Evolutionary conservation across 1,140 invertebrate genomes (phyloP).

Genomic region (Drepana arcuata): DNA sequence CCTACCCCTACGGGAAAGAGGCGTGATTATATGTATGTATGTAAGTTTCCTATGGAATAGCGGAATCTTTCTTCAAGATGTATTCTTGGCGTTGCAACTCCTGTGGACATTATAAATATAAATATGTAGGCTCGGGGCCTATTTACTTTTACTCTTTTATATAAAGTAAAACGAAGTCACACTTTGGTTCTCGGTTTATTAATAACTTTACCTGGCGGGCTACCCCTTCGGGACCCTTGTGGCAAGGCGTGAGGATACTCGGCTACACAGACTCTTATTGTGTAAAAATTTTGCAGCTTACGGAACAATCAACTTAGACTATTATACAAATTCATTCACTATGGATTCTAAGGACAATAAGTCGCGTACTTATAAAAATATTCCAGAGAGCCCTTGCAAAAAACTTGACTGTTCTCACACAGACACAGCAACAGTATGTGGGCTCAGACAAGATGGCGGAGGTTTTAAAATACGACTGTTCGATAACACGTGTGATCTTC

Average conservation of each 20-base stretch:
- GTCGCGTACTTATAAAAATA: constrained; percentile 4
- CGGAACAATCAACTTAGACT: constrained; percentile 37
- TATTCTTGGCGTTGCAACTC: neutral
- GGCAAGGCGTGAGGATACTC: too few species aligned
- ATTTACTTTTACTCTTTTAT: too few species aligned
- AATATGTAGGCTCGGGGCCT: too few species aligned
- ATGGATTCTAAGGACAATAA: constrained; percentile 3
- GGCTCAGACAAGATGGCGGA: constrained; percentile 27
- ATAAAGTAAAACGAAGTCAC: too few species aligned
- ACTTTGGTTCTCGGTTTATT: too few species aligned
- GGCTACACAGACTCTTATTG: neutral
- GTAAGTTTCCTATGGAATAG: too few species aligned
- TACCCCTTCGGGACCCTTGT: too few species aligned
- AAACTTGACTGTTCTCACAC: constrained; percentile 7
- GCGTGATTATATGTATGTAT: too few species aligned
- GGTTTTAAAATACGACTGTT: constrained; percentile 40
- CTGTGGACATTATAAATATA: too few species aligned
- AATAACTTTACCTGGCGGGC: too few species aligned
- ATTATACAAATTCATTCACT: constrained; percentile 24
- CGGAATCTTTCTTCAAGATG: constrained; percentile 1
- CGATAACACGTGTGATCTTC: constrained; percentile 28
- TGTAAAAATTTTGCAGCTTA: constrained; percentile 49
- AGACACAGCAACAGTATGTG: constrained; percentile 21
- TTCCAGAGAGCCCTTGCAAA: neutral
- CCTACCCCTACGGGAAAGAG: too few species aligned